Conservation (phyloP, 2,113 vertebrate genomes). For the Poeciliopsis occidentalis region DNA sequence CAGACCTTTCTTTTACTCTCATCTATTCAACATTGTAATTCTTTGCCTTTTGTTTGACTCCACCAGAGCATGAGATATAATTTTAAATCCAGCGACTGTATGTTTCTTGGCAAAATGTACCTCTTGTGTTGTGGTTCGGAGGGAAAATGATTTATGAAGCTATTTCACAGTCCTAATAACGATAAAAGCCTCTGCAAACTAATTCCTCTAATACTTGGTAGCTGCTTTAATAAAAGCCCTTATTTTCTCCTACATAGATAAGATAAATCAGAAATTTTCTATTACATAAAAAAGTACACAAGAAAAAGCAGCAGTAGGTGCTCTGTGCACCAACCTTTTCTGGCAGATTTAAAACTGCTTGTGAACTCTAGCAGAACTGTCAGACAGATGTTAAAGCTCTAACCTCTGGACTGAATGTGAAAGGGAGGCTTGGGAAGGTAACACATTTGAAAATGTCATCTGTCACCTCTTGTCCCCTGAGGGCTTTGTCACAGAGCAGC, state of each 20-base stretch:
- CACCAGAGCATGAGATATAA: neutral
- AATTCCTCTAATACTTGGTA: neutral
- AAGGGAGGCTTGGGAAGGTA: constrained; percentile 49
- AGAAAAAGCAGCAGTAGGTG: neutral
- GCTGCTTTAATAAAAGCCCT: neutral
- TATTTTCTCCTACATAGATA: neutral
- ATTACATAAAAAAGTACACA: neutral
- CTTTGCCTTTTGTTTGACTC: neutral
- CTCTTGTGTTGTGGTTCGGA: neutral
- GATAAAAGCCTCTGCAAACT: neutral
- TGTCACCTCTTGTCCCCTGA: constrained; percentile 47
- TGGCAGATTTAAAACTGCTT: constrained; percentile 5
- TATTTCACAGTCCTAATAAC: neutral
- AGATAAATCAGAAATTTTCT: neutral
- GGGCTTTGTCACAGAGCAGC: constrained; percentile 30
- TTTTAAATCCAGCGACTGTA: neutral
- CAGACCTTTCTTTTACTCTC: neutral
- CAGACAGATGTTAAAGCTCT: constrained; percentile 40
- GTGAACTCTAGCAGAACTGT: constrained; percentile 24
- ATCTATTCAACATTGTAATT: neutral
- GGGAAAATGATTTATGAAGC: neutral
- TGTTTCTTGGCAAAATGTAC: neutral
- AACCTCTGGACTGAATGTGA: constrained; percentile 54
- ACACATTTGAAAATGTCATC: constrained; percentile 67
- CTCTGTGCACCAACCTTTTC: neutral